phyloP scores from a whole-genome alignment of 2,888 invertebrate species.

The Galeruca laticollis region DNA sequence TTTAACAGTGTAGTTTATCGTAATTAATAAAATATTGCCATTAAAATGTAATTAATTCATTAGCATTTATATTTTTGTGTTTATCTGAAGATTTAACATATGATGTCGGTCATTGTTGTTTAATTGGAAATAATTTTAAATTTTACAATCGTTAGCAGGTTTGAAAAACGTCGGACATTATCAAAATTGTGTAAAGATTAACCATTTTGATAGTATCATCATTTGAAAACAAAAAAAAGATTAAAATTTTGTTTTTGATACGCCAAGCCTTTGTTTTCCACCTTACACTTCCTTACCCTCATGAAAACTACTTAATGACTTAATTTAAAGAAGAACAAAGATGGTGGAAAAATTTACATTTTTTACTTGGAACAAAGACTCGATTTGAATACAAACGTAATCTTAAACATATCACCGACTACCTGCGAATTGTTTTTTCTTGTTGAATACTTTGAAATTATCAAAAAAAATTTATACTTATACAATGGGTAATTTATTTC shows the following conservation, averaged over 20 bases:
- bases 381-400: constrained; percentile 33
- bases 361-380: constrained; percentile 24
- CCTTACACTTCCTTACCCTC: constrained; percentile 22
- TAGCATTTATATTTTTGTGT: constrained; percentile 30
- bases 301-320: constrained; percentile 32
- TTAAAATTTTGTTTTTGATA: constrained; percentile 14
- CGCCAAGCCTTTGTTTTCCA: constrained; percentile 14
- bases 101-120: constrained; percentile 32
- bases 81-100: constrained; percentile 21
- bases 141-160: constrained; percentile 32
- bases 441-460: too few species aligned
- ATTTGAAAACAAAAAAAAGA: constrained; percentile 17
- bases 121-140: constrained; percentile 38
- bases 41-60: constrained; percentile 10
- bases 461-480: too few species aligned
- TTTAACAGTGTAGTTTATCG: constrained; percentile 9
- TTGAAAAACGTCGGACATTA: constrained; percentile 29
- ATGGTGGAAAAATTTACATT: constrained; percentile 22
- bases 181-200: constrained; percentile 28
- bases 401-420: constrained; percentile 23
- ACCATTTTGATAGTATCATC: constrained; percentile 27
- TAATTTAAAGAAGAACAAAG: constrained; percentile 24
- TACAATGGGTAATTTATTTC: too few species aligned
- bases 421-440: neutral
- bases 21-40: constrained; percentile 15